These are phyloP conservation scores for Falco peregrinus DNA, from an alignment of 2,797 vertebrate genomes.

Conservation along the genomic window DNA sequence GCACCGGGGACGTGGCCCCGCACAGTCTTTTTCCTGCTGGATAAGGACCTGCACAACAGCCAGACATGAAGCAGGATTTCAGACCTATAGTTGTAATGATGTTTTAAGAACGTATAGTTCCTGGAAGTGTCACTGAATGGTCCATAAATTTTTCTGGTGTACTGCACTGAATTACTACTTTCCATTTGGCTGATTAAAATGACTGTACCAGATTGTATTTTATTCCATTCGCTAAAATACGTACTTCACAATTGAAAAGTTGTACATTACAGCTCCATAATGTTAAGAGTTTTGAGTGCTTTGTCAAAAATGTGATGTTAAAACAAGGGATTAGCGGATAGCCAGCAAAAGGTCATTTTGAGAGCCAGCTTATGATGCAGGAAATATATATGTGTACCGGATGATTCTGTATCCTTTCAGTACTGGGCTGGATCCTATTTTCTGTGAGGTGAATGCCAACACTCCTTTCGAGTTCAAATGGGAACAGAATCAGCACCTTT, in stretches of 20 bases:
- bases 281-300: background rate
- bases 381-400: background rate
- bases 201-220: conserved; percentile 20
- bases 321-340: conserved; percentile 22
- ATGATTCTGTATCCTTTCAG: conserved; percentile 33
- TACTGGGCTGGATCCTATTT: conserved; percentile 12
- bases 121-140: conserved; percentile 3
- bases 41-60: background rate
- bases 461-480: background rate
- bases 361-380: conserved; percentile 25
- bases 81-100: background rate
- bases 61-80: background rate
- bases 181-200: conserved; percentile 59
- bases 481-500: conserved; percentile 9
- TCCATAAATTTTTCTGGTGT: conserved; percentile 15
- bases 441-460: background rate
- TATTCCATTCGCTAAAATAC: conserved; percentile 27
- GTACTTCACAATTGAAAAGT: background rate
- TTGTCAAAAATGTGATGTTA: conserved; percentile 23
- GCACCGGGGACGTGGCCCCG: background rate
- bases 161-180: background rate
- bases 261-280: background rate
- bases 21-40: background rate
- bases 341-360: conserved; percentile 27
- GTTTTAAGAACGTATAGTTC: conserved; percentile 20